Conservation (phyloP, 2,888 invertebrate genomes). For the Scaptomyza cyrtandrae region DNA sequence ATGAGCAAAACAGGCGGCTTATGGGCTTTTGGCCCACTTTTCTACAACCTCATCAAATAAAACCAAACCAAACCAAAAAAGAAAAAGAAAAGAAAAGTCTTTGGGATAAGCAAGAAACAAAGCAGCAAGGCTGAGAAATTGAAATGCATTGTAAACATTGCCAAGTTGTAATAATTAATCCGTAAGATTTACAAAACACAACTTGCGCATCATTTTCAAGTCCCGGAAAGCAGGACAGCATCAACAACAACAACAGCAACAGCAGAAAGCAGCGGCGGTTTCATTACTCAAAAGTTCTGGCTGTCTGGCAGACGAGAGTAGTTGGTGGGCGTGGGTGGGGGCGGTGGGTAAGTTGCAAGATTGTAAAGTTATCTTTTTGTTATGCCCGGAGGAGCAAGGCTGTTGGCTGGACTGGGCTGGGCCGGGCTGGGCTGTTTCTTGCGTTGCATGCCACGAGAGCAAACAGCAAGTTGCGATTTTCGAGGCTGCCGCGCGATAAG, state of each 20-base stretch:
- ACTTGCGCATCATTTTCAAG: slow-evolving; percentile 60
- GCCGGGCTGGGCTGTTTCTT: slow-evolving; percentile 38
- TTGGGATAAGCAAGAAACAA: slow-evolving; percentile 43
- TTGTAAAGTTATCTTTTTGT: slow-evolving; percentile 20
- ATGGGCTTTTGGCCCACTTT: not conserved
- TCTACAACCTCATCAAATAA: slow-evolving; percentile 17
- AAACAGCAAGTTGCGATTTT: slow-evolving; percentile 35
- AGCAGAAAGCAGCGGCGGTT: slow-evolving; percentile 28
- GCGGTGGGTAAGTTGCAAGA: not conserved
- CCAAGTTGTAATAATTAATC: slow-evolving; percentile 81
- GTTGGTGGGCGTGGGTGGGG: not conserved
- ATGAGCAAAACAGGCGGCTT: slow-evolving; percentile 24
- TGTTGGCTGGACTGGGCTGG: slow-evolving; percentile 40
- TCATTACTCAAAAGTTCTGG: slow-evolving; percentile 64
- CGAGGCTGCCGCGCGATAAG: slow-evolving; percentile 45
- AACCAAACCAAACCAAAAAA: not conserved
- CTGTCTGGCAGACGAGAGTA: not conserved
- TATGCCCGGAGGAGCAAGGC: slow-evolving; percentile 40
- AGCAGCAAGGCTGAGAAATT: slow-evolving; percentile 23
- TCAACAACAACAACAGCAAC: not conserved
- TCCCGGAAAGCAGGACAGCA: slow-evolving; percentile 2
- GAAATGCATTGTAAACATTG: slow-evolving; percentile 73
- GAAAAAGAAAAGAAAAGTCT: slow-evolving; percentile 7
- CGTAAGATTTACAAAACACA: slow-evolving; percentile 76
- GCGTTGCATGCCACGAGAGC: slow-evolving; percentile 66